Percentiles rank a stretch among this genome's conserved stretches.
phyloP scores from a whole-genome alignment of 2,113 vertebrate genomes.

The Eulemur macaco region DNA sequence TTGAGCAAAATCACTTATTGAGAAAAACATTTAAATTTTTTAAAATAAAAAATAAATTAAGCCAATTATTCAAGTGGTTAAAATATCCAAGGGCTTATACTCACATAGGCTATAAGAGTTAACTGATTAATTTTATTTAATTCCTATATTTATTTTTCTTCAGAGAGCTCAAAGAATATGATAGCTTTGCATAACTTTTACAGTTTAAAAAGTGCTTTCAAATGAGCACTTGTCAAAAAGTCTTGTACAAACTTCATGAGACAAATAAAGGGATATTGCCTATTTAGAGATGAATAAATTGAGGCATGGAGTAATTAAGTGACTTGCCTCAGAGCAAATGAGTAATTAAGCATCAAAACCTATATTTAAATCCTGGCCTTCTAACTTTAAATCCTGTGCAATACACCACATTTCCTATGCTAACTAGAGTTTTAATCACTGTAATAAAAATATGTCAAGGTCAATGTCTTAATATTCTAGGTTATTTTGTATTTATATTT shows the following conservation, averaged over 20 bases:
- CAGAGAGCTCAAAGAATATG: not conserved
- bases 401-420: not conserved
- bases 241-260: not conserved
- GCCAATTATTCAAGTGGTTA: not conserved
- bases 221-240: not conserved
- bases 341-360: not conserved
- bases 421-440: not conserved
- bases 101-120: not conserved
- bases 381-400: not conserved
- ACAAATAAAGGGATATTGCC: not conserved
- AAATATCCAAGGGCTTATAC: not conserved
- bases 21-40: not conserved
- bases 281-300: not conserved
- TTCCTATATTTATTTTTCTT: conserved; percentile 19
- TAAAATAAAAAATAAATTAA: not conserved
- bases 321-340: not conserved
- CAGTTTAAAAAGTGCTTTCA: not conserved
- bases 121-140: not conserved
- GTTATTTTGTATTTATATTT: not conserved
- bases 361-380: not conserved
- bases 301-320: not conserved
- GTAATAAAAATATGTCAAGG: not conserved
- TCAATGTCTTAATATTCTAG: not conserved
- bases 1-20: not conserved
- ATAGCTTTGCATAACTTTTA: not conserved